Percentiles rank a stretch among this genome's conserved stretches.
Evolutionary conservation across 2,797 vertebrate genomes (phyloP).

Genomic region (Pitangus sulphuratus): DNA sequence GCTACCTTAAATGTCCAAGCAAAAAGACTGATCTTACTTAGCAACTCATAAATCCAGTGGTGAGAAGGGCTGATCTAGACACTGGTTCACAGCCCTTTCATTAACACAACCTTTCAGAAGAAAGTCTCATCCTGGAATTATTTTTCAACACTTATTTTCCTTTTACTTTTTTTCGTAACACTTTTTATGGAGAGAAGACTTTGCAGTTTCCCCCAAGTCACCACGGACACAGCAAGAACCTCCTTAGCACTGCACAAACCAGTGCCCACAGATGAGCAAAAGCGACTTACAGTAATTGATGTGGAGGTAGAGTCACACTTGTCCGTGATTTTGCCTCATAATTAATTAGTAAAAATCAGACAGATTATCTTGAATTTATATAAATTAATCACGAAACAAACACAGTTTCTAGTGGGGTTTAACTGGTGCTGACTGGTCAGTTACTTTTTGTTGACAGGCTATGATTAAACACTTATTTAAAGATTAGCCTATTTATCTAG

Average conservation of each 20-base stretch:
- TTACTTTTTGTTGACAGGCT: not conserved
- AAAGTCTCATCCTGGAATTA: not conserved
- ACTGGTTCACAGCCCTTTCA: not conserved
- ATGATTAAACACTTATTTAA: not conserved
- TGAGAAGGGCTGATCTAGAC: not conserved
- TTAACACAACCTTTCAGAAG: not conserved
- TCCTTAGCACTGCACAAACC: not conserved
- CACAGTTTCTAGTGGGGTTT: not conserved
- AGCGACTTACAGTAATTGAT: not conserved
- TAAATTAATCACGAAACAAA: not conserved
- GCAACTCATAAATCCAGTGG: not conserved
- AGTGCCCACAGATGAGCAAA: not conserved
- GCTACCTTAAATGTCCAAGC: accelerated
- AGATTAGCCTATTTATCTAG: not conserved
- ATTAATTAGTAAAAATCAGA: not conserved
- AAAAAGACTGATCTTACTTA: not conserved
- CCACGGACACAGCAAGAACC: not conserved
- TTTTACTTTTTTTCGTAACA: not conserved
- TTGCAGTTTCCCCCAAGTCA: not conserved
- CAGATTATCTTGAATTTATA: not conserved
- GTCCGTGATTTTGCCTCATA: not conserved
- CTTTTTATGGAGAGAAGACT: not conserved
- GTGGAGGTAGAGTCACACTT: accelerated
- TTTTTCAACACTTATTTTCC: not conserved
- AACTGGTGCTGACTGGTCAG: not conserved